Base-by-base conservation (phyloP, 2,797 vertebrate species). In the Apogon hyalosoma region DNA sequence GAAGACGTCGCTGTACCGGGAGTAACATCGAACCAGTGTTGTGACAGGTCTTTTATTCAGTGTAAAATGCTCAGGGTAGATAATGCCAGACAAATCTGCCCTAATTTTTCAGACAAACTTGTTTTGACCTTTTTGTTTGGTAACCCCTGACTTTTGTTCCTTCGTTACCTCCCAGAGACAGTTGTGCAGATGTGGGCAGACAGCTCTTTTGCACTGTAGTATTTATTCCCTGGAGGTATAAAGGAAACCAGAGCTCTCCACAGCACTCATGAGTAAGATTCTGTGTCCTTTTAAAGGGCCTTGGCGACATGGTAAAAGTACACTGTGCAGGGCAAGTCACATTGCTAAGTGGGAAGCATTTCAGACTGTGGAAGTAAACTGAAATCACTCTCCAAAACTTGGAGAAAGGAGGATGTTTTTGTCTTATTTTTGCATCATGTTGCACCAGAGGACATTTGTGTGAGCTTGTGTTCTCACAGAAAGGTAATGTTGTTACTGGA, bases 71-170 rank as follows among this genome's bases (percentile, higher is more conserved):
- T 66, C 47, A 13, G 56, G 19, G 60, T 67, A 45, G 0, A 0
- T 10, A 19, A 62, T 54, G 39, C 38, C 61, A 63, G 41, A 13
- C 1, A 43, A 46, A 28, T 46, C 47, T 63, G 40, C 55, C 19
- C 63, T 14, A 41, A 8, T 47, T 81, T 47, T 67, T 79, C 46
- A 80, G 70, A 80, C 69, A 63, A 82, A 87, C 51, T 69, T 52
- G 61, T 77, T 69, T 63, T 77, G 83, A 84, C 76, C 81, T 86
- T 80, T 84, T 64, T 72, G 24, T 81, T 77, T 56, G 66, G 59
- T 70, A 72, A 79, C 72, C 73, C 79, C 74, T 6, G 46, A 72
- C 69, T 70, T 73, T 71, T 68, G 42, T 54, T 73, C 52, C 40
- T 40, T 51, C n/a, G 48, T 12, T 46, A 59, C 50, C 21, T 75